phyloP scores from a whole-genome alignment of 1,140 invertebrate genomes.

The Drosophila neocordata region DNA sequence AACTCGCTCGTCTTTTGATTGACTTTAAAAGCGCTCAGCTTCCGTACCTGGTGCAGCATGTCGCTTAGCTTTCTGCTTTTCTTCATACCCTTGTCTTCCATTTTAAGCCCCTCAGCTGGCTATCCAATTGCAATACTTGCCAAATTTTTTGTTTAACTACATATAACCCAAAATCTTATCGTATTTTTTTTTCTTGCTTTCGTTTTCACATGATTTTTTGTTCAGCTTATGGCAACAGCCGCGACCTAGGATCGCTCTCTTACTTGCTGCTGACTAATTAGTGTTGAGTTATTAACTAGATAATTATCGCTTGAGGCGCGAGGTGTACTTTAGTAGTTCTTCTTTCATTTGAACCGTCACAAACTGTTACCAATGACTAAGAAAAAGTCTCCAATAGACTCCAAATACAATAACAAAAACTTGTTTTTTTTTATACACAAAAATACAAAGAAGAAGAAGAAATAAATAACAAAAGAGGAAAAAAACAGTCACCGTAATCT shows the following conservation, averaged over 20 bases:
- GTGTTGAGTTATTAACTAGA: conserved; percentile 53
- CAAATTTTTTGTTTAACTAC: conserved; percentile 8
- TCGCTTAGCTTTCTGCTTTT: background rate
- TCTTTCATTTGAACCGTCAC: background rate
- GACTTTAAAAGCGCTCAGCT: background rate
- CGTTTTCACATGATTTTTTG: conserved; percentile 36
- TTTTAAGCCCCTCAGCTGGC: conserved; percentile 16
- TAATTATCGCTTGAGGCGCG: conserved; percentile 49
- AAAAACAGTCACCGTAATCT: conserved; percentile 3
- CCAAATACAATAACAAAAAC: background rate
- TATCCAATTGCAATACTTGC: conserved; percentile 28
- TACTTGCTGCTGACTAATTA: conserved; percentile 52
- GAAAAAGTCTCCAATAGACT: conserved; percentile 6
- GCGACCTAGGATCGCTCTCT: conserved; percentile 43
- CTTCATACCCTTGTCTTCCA: no score
- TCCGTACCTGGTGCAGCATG: conserved; percentile 4
- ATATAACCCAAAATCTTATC: conserved; percentile 40
- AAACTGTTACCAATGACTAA: background rate
- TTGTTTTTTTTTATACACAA: background rate
- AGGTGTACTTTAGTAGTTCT: conserved; percentile 34
- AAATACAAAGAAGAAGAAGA: background rate
- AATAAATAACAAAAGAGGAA: background rate
- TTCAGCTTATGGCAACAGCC: background rate
- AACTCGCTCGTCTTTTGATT: background rate
- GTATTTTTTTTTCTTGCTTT: conserved; percentile 25